Evolutionary conservation across 30 jellyfish, hydroid and myxozoan species (phyloP).

Genomic region (Pelagia noctiluca): DNA sequence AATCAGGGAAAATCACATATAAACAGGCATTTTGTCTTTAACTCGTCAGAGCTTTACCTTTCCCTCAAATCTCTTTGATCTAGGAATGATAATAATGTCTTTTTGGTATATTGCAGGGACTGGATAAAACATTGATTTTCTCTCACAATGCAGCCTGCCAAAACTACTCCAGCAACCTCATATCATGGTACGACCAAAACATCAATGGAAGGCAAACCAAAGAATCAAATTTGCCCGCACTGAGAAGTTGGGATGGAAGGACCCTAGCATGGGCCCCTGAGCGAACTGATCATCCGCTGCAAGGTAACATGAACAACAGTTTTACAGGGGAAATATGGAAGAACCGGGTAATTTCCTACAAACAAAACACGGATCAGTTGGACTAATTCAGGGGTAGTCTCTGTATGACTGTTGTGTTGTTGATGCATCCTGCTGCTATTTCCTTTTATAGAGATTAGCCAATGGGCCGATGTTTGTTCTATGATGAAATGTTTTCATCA

Average conservation of each 20-base stretch:
- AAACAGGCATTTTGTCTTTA: not conserved
- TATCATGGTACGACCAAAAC: constrained; percentile 96
- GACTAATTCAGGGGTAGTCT: too few species aligned
- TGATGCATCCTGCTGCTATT: too few species aligned
- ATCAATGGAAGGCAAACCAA: constrained; percentile 80
- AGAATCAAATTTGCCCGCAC: constrained; percentile 73
- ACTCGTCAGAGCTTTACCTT: not conserved
- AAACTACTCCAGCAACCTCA: constrained; percentile 76
- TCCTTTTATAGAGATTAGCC: too few species aligned
- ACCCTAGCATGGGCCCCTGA: constrained; percentile 94
- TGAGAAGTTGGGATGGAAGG: constrained; percentile 90
- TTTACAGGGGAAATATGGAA: too few species aligned
- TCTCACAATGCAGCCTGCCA: constrained; percentile 79
- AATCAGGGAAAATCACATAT: not conserved
- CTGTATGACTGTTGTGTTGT: too few species aligned
- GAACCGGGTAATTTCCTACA: too few species aligned
- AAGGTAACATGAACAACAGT: constrained; percentile 84
- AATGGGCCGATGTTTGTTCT: too few species aligned
- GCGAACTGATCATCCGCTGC: constrained; percentile 87
- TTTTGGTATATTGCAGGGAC: constrained; percentile 65
- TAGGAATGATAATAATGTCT: not conserved
- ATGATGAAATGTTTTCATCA: too few species aligned
- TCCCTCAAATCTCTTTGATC: not conserved
- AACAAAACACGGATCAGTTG: too few species aligned
- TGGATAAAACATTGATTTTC: constrained; percentile 80